A percentile compares a stretch with the other conserved stretches of the same genome.
phyloP scores from a whole-genome alignment of 2,797 vertebrate species.

The Smutsia gigantea region DNA sequence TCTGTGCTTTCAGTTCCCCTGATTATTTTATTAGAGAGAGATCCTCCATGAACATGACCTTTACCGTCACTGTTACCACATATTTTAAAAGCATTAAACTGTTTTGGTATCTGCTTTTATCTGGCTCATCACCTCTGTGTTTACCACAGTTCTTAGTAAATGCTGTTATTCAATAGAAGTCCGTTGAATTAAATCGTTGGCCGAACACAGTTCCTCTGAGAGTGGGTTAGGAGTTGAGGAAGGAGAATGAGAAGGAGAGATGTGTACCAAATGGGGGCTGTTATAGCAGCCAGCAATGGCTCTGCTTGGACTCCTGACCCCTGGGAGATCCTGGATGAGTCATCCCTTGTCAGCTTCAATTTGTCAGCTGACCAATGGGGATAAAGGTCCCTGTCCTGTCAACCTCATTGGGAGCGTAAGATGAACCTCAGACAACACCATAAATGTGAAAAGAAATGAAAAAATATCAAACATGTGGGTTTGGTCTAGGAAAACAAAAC shows the following conservation, averaged over 20 bases:
- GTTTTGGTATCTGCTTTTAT: neutral
- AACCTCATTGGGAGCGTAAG: neutral
- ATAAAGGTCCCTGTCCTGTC: neutral
- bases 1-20: neutral
- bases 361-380: conserved; percentile 31
- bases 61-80: neutral
- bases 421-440: conserved; percentile 57
- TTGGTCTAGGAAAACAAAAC: conserved; percentile 68
- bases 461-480: conserved; percentile 48
- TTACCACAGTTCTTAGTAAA: conserved; percentile 25
- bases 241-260: neutral
- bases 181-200: neutral
- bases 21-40: neutral
- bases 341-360: conserved; percentile 34
- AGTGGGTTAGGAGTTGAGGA: neutral
- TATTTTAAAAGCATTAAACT: neutral
- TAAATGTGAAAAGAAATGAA: conserved; percentile 44
- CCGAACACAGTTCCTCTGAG: neutral
- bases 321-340: conserved; percentile 39
- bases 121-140: neutral
- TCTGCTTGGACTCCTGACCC: neutral
- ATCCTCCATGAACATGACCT: neutral
- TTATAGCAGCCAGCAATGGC: neutral
- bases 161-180: neutral
- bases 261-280: neutral